Evolutionary conservation across 2,888 invertebrate species (phyloP).

Genomic region (Volucella bombylans): DNA sequence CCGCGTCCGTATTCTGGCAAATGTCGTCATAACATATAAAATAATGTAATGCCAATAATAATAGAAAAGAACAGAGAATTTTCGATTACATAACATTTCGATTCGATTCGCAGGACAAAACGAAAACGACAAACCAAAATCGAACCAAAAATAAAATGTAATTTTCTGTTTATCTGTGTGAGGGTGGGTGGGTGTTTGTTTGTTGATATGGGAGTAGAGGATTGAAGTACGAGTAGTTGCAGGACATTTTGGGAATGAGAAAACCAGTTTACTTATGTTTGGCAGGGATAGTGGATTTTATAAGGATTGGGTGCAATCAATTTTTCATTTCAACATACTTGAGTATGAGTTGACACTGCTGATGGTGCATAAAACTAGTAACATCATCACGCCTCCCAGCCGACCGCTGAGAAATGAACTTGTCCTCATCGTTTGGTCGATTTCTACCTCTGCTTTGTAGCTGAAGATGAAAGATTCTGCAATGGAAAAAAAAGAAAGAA

Average conservation of each 20-base stretch:
- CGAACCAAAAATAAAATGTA: constrained; percentile 70
- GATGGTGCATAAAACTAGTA: constrained; percentile 77
- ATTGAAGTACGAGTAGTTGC: neutral
- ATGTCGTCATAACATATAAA: constrained; percentile 74
- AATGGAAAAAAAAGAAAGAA: constrained; percentile 36
- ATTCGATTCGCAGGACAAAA: constrained; percentile 72
- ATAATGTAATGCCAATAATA: constrained; percentile 74
- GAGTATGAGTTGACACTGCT: constrained; percentile 80
- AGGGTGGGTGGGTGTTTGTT: constrained; percentile 8
- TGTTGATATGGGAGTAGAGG: neutral
- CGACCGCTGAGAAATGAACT: constrained; percentile 53
- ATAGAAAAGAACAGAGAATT: constrained; percentile 70
- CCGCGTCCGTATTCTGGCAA: constrained; percentile 89
- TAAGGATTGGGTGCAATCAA: constrained; percentile 49
- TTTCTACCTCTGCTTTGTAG: neutral
- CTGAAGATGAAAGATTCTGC: constrained; percentile 46
- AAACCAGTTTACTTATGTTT: constrained; percentile 42
- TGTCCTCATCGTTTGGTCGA: constrained; percentile 53
- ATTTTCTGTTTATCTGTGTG: constrained; percentile 42
- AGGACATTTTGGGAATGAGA: no score
- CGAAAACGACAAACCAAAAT: constrained; percentile 58
- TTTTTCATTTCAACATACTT: constrained; percentile 79
- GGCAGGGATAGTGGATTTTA: neutral
- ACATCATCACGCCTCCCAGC: constrained; percentile 66
- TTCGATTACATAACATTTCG: constrained; percentile 74